Conservation (phyloP, 2,113 vertebrate genomes). For the Dicentrarchus labrax region DNA sequence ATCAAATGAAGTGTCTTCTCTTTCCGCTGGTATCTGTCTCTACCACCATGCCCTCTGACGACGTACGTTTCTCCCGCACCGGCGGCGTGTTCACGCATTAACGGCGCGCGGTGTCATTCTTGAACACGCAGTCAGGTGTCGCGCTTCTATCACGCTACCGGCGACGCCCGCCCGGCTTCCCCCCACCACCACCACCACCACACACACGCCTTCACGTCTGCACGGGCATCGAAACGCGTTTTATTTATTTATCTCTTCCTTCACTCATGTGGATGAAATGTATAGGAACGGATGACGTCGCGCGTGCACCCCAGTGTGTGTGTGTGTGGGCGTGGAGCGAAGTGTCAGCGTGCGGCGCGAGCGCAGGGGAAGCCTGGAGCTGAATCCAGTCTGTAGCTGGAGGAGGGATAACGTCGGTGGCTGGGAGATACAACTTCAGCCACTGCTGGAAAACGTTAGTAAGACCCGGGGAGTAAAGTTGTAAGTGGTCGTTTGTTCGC, state of each 20-base stretch:
- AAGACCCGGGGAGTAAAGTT: conserved; percentile 33
- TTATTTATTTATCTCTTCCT: conserved; percentile 34
- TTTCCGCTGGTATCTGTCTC: neutral
- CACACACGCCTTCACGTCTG: conserved; percentile 16
- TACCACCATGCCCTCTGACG: conserved; percentile 37
- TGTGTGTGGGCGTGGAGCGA: conserved; percentile 67
- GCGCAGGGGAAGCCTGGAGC: conserved; percentile 32
- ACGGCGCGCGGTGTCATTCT: conserved; percentile 78
- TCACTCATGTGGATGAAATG: conserved; percentile 26
- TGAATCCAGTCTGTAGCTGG: conserved; percentile 9
- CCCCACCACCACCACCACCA: too few relatives aligned
- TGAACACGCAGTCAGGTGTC: conserved; percentile 85
- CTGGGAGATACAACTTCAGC: conserved; percentile 18
- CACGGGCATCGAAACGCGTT: neutral
- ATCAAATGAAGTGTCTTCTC: neutral
- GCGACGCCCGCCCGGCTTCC: conserved; percentile 62
- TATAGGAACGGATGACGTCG: conserved; percentile 63
- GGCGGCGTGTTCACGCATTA: conserved; percentile 61
- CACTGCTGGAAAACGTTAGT: neutral
- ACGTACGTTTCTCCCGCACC: conserved; percentile 41
- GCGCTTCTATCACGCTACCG: conserved; percentile 78
- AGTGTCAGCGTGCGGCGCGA: conserved; percentile 61
- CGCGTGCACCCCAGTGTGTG: conserved; percentile 30
- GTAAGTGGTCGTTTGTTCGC: neutral
- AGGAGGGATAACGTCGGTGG: conserved; percentile 21